Base-by-base conservation (phyloP, 2,113 vertebrate genomes). In the Notechis scutatus region DNA sequence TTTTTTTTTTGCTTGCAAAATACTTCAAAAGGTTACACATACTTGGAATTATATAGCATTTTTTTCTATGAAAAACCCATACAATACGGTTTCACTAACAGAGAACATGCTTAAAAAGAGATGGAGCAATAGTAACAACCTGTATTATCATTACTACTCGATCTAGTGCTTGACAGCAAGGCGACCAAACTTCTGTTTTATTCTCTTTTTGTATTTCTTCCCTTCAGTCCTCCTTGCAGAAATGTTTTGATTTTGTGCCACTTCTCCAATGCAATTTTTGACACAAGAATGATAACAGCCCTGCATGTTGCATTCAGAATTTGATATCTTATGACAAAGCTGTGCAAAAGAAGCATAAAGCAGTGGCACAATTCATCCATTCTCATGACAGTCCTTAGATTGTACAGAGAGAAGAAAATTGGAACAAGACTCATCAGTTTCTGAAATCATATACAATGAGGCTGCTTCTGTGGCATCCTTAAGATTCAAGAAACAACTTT, bases 351-450 rank as follows among this genome's bases (percentile, higher is more conserved):
- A 96, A 96, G 93, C 95, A 93, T 18, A 69, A 93, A 94, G 93
- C 86, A 93, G 95, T n/a, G 69, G 39, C 94, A 11, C 54, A 93
- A 92, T 95, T 96, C 95, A 98, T 97, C 97, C 97, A 94, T 95
- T 96, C 95, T 97, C 42, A 12, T 97, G 98, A 97, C 97, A 97
- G 96, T 89, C 95, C 90, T 92, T 91, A 96, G 96, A 97, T 94
- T 94, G 95, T 90, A 90, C 59, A 91, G 95, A 69, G 86, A 81
- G 5, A 0, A 94, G 96, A 94, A 97, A 97, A 95, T 88, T 94
- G 93, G 95, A 95, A 97, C 4, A 90, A 96, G 92, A 97, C 98
- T 96, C 96, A 98, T 97, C 97, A 97, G 95, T 92, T 96, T 94
- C 95, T 91, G 93, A 92, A 94, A 97, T 93, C 87, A 85, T 90